Evolutionary conservation across 2,888 invertebrate species (phyloP).

Genomic region (Octodonta nipae): DNA sequence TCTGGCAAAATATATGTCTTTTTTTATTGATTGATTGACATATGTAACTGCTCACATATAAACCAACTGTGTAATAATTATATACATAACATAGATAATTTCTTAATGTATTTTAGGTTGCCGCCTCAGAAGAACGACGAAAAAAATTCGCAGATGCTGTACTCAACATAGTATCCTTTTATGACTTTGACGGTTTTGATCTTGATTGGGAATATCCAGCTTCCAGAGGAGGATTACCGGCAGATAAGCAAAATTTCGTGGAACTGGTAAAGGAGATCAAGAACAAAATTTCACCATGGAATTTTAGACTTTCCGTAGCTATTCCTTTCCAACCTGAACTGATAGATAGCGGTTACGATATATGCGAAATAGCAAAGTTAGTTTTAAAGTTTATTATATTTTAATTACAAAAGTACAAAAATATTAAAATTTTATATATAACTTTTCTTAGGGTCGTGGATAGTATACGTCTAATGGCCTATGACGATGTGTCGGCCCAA

Average conservation of each 20-base stretch:
- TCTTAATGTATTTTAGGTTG: constrained; percentile 29
- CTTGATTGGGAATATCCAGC: constrained; percentile 61
- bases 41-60: too few species aligned
- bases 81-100: constrained; percentile 1
- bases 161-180: constrained; percentile 27
- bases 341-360: constrained; percentile 33
- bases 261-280: constrained; percentile 32
- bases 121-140: constrained; percentile 26
- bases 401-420: background rate
- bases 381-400: constrained; percentile 6
- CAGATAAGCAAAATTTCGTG: constrained; percentile 22
- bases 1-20: too few species aligned
- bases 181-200: constrained; percentile 57
- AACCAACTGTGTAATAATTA: too few species aligned
- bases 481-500: constrained; percentile 34
- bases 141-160: constrained; percentile 34
- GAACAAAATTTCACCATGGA: constrained; percentile 30
- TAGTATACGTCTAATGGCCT: constrained; percentile 39
- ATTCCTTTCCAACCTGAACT: constrained; percentile 33
- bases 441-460: constrained; percentile 32
- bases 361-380: constrained; percentile 30
- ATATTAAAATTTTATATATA: background rate
- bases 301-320: constrained; percentile 36
- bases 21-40: too few species aligned
- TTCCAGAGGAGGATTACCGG: constrained; percentile 37